These are phyloP conservation scores for Dendrolimus punctatus DNA, from an alignment of 1,140 invertebrate species.

Conservation along the genomic window DNA sequence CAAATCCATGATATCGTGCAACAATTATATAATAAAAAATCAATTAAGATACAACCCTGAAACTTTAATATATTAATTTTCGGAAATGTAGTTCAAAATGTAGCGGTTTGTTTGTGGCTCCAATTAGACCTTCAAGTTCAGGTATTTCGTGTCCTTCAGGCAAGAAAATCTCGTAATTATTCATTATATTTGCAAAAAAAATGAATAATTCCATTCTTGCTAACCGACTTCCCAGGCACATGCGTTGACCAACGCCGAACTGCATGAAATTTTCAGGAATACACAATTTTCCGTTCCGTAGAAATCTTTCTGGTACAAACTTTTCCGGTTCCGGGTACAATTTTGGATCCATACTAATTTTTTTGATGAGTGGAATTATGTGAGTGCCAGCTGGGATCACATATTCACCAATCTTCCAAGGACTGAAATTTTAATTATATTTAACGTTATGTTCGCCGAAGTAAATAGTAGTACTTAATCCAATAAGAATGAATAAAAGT, in stretches of 20 bases:
- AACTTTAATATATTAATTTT: conserved; percentile 8
- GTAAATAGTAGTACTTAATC: too few species aligned
- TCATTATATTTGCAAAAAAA: conserved; percentile 86
- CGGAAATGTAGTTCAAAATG: conserved; percentile 76
- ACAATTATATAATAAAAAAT: too few species aligned
- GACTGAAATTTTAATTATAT: conserved; percentile 73
- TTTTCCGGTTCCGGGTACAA: conserved; percentile 85
- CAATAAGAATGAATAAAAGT: too few species aligned
- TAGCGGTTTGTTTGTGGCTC: conserved; percentile 80
- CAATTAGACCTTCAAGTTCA: conserved; percentile 77
- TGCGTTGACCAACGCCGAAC: conserved; percentile 86
- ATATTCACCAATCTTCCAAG: conserved; percentile 80
- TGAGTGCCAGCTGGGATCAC: conserved; percentile 82
- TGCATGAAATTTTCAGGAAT: conserved; percentile 89
- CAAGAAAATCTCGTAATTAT: conserved; percentile 79
- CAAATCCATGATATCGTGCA: too few species aligned
- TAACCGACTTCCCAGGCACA: conserved; percentile 89
- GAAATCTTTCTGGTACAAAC: conserved; percentile 84
- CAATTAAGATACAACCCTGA: too few species aligned
- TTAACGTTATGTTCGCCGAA: not conserved
- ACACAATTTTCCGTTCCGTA: conserved; percentile 78
- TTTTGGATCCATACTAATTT: conserved; percentile 86
- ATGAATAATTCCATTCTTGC: conserved; percentile 90
- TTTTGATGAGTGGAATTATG: conserved; percentile 84
- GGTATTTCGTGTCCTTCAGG: conserved; percentile 78